Evolutionary conservation across 1,140 invertebrate genomes (phyloP).

Genomic region (Rhyacophila brunnea): DNA sequence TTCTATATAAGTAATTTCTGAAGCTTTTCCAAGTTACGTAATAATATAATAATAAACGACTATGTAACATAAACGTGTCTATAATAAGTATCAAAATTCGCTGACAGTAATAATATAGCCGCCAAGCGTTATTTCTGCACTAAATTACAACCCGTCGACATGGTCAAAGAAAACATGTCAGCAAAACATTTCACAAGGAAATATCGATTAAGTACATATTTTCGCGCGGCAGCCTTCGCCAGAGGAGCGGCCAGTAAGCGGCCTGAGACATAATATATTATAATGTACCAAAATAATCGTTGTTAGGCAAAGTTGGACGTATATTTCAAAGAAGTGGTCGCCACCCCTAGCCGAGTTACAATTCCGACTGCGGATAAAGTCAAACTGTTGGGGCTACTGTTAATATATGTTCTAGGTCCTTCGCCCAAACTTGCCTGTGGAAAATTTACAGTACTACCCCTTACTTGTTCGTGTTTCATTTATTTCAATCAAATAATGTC

Average conservation of each 20-base stretch:
- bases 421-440: too few relatives aligned
- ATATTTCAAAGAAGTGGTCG: constrained; percentile 5
- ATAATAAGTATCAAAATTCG: too few relatives aligned
- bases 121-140: neutral
- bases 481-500: too few relatives aligned
- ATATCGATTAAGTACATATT: constrained; percentile 1
- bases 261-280: neutral
- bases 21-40: too few relatives aligned
- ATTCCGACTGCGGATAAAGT: neutral
- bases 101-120: neutral
- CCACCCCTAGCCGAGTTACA: neutral
- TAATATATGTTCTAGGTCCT: neutral
- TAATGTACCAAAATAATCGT: constrained; percentile 2
- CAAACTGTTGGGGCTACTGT: neutral
- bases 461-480: too few relatives aligned
- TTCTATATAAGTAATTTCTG: too few relatives aligned
- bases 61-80: neutral
- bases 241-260: too few relatives aligned
- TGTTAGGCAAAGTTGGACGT: constrained; percentile 2
- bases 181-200: neutral
- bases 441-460: too few relatives aligned
- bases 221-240: neutral
- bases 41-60: too few relatives aligned
- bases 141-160: neutral
- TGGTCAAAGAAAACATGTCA: neutral